A percentile compares a stretch with the other conserved stretches of the same genome.
phyloP scores from a whole-genome alignment of 2,888 invertebrate species.

The Conchocele bisecta region DNA sequence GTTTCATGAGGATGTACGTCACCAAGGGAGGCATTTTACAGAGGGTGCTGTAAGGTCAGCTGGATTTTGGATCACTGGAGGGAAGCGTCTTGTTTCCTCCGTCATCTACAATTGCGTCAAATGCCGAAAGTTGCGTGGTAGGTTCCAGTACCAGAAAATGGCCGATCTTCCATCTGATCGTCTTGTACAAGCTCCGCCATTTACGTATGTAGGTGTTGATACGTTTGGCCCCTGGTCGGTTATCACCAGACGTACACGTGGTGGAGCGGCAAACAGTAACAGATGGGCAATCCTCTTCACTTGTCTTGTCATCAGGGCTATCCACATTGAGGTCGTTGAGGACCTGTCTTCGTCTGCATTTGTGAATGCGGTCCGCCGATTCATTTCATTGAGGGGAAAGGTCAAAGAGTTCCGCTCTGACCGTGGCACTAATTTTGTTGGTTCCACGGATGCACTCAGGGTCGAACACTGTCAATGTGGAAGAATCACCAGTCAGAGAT shows the following conservation, averaged over 20 bases:
- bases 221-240: constrained; percentile 54
- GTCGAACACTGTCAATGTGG: constrained; percentile 48
- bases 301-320: constrained; percentile 44
- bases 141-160: constrained; percentile 45
- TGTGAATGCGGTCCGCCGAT: constrained; percentile 48
- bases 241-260: constrained; percentile 38
- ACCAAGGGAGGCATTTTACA: constrained; percentile 52
- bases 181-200: constrained; percentile 29
- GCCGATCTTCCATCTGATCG: constrained; percentile 50
- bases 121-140: constrained; percentile 47
- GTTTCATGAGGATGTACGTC: constrained; percentile 28
- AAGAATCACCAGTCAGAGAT: constrained; percentile 15
- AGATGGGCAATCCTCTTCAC: constrained; percentile 61
- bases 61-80: constrained; percentile 55
- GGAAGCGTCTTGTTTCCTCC: constrained; percentile 40
- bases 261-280: constrained; percentile 39
- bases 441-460: constrained; percentile 30
- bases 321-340: constrained; percentile 57
- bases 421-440: constrained; percentile 56
- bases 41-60: constrained; percentile 43
- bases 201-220: constrained; percentile 51
- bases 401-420: constrained; percentile 46
- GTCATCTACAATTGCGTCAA: constrained; percentile 44
- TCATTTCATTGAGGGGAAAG: constrained; percentile 46
- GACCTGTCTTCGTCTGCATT: constrained; percentile 51